phyloP scores from a whole-genome alignment of 1,140 invertebrate genomes.

The Trichonephila clavata region DNA sequence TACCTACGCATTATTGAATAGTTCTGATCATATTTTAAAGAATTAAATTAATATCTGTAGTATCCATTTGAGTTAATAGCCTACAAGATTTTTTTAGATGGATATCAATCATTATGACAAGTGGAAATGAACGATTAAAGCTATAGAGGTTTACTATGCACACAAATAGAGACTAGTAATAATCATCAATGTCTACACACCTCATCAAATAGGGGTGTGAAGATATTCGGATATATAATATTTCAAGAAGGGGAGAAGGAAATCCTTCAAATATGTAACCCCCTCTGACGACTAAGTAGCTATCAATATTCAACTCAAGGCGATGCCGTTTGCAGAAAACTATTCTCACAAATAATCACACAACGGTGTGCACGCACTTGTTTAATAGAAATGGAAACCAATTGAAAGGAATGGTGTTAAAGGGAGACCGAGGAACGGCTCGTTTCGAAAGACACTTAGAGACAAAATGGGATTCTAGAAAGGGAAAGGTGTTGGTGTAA shows the following conservation, averaged over 20 bases:
- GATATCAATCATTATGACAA: not conserved
- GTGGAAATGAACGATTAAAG: not conserved
- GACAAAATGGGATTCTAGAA: not conserved
- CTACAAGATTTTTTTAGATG: not conserved
- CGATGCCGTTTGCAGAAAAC: slow-evolving; percentile 49
- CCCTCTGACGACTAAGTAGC: slow-evolving; percentile 1
- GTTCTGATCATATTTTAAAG: no score
- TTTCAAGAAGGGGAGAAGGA: not conserved
- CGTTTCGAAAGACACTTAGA: not conserved
- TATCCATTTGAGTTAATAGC: not conserved
- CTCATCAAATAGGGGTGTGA: not conserved
- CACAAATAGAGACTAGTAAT: not conserved
- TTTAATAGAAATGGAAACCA: slow-evolving; percentile 48
- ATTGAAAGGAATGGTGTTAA: slow-evolving; percentile 53
- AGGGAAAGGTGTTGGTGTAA: not conserved
- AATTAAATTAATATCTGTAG: not conserved
- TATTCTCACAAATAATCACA: slow-evolving; percentile 52
- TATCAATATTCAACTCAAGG: slow-evolving; percentile 53
- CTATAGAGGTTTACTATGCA: not conserved
- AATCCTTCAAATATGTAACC: not conserved
- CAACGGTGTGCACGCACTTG: slow-evolving; percentile 1
- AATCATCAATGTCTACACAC: not conserved
- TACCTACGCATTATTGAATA: no score
- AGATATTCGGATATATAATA: not conserved
- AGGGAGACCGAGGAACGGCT: slow-evolving; percentile 2